Evolutionary conservation across 1,140 invertebrate species (phyloP).

Genomic region (Bombus terrestris): DNA sequence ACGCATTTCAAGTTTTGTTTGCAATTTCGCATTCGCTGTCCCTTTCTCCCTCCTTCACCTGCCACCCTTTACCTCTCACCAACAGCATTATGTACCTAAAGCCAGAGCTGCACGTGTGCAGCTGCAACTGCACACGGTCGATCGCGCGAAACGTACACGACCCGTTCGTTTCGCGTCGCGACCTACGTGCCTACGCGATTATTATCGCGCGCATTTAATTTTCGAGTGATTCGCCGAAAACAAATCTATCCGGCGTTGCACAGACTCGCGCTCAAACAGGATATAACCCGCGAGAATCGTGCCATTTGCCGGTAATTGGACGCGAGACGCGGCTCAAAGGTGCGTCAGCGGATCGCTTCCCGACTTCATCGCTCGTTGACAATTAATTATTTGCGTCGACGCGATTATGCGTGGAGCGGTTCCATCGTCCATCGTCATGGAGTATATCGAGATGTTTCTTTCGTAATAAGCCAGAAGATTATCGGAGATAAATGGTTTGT

Average conservation of each 20-base stretch:
- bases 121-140: conserved; percentile 41
- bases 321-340: background rate
- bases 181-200: conserved; percentile 46
- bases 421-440: background rate
- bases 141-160: conserved; percentile 41
- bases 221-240: conserved; percentile 33
- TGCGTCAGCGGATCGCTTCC: background rate
- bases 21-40: conserved; percentile 55
- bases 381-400: conserved; percentile 32
- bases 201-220: conserved; percentile 53
- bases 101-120: conserved; percentile 37
- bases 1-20: conserved; percentile 62
- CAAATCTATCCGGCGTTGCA: background rate
- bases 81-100: background rate
- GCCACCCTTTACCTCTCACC: background rate
- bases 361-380: conserved; percentile 39
- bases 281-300: background rate
- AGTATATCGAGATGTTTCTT: background rate
- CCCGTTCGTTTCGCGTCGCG: conserved; percentile 15
- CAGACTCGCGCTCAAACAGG: background rate
- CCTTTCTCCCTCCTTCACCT: background rate
- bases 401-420: conserved; percentile 5
- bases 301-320: conserved; percentile 10
- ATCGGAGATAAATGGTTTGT: no score
- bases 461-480: no score